These are phyloP conservation scores for Hirundichthys speculiger DNA, from an alignment of 2,113 vertebrate species.

Conservation along the genomic window DNA sequence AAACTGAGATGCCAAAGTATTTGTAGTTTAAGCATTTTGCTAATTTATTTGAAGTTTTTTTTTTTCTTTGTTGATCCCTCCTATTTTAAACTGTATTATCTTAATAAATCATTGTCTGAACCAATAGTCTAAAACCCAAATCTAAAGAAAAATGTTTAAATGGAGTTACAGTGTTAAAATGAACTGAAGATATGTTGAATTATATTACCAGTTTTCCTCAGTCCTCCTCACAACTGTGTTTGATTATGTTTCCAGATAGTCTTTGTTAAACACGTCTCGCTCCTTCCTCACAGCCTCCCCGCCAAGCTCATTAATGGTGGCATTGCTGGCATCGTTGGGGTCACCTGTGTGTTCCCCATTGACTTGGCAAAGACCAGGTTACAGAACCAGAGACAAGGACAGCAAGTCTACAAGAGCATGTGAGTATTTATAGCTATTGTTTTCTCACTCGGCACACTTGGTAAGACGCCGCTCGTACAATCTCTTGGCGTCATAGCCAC, in stretches of 20 bases:
- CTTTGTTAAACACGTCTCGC: neutral
- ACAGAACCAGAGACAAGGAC: constrained; percentile 87
- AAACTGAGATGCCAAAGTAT: no score
- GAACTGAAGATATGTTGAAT: no score
- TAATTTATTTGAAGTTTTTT: no score
- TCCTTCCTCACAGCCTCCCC: constrained; percentile 77
- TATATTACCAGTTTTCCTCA: no score
- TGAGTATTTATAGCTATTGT: constrained; percentile 64
- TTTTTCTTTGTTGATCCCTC: no score
- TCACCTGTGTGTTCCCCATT: constrained; percentile 88
- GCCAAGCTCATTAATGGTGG: constrained; percentile 89
- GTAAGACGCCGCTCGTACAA: neutral
- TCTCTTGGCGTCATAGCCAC: neutral
- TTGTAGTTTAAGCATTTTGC: no score
- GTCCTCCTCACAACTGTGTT: neutral
- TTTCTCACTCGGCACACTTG: neutral
- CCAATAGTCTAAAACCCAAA: no score
- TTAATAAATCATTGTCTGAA: no score
- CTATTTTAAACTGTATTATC: no score
- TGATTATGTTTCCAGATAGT: constrained; percentile 1
- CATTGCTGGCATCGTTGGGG: constrained; percentile 86
- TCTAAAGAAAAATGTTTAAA: no score
- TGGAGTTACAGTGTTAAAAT: no score
- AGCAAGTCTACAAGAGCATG: constrained; percentile 87
- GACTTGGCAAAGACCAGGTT: constrained; percentile 87